Conservation (phyloP, 2,888 invertebrate genomes). For the Caenorhabditis japonica region DNA sequence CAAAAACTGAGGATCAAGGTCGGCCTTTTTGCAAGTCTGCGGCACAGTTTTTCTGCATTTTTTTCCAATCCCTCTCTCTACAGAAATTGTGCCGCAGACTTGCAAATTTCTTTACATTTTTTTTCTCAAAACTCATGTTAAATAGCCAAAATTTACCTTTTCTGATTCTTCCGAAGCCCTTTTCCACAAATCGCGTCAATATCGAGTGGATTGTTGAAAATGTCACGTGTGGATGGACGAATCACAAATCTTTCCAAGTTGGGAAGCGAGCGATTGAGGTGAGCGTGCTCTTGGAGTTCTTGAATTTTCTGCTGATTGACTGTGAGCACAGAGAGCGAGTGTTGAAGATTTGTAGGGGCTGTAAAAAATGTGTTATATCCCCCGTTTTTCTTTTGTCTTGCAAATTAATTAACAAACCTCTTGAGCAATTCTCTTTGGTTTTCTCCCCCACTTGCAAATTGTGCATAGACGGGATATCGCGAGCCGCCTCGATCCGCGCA, state of each 20-base stretch:
- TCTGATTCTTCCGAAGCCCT: slow-evolving; percentile 30
- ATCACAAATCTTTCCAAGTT: slow-evolving; percentile 24
- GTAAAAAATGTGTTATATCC: too few relatives aligned
- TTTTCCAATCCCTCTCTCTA: too few relatives aligned
- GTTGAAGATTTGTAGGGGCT: slow-evolving; percentile 19
- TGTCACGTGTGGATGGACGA: slow-evolving; percentile 24
- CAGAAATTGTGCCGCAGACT: too few relatives aligned
- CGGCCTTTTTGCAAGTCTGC: not conserved
- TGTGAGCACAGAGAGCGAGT: slow-evolving; percentile 18
- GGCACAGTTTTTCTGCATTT: too few relatives aligned
- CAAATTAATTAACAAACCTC: too few relatives aligned
- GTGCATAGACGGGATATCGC: slow-evolving; percentile 8
- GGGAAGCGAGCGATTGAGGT: slow-evolving; percentile 9
- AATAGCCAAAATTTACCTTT: slow-evolving; percentile 15
- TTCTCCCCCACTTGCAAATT: too few relatives aligned
- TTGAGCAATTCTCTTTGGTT: too few relatives aligned
- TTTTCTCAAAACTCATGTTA: not conserved
- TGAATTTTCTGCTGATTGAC: slow-evolving; percentile 3
- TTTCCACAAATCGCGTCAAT: slow-evolving; percentile 47
- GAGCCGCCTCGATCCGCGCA: slow-evolving; percentile 11
- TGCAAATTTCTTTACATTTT: too few relatives aligned
- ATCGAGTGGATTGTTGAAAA: slow-evolving; percentile 34
- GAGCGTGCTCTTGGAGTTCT: not conserved
- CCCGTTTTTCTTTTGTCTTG: too few relatives aligned
- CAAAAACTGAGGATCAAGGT: too few relatives aligned